Base-by-base conservation (phyloP, 2,113 vertebrate genomes). In the Paralichthys olivaceus region DNA sequence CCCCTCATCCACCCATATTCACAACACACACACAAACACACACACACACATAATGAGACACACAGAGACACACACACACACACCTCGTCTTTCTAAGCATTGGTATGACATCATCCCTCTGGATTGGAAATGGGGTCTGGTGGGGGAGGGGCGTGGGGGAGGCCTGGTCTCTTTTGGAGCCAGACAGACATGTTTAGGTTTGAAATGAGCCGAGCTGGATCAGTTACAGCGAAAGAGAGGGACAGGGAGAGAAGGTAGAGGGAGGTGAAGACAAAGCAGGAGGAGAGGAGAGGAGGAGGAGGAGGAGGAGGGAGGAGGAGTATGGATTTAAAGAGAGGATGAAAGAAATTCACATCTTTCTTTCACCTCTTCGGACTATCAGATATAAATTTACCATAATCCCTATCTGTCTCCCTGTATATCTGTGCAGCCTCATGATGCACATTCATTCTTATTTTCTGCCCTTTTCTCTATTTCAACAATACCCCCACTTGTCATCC, bases 71-170 rank as follows among this genome's bases (percentile, higher is more conserved):
- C 26, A 9, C 25, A 73, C 79, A n/a, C 43, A 77, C 72, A 72
- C 78, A 87, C 80, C 64, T 82, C 64, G 69, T 71, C 80, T 84
- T 80, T 90, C 83, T 85, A 88, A 93, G 84, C 90, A 85, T 74
- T 65, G 77, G 83, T 71, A 94, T 95, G 94, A 95, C 93, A 94
- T 95, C 94, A 95, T 89, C 91, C 69, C 87, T 88, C 80, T 90
- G 91, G 90, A 91, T 88, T 88, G 88, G 88, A 89, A 93, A 93
- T 32, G 83, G 90, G 90, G 86, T 91, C 88, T 85, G 78, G 49
- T 83, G 89, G 89, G 90, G 86, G 61, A 32, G 58, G 69, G 59
- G 77, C 54, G 73, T 77, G 72, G 68, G 74, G 77, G 85, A 58
- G 76, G 85, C 65, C 84, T 68, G 84, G 84, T 80, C 83, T 69